Conservation (phyloP, 2,888 invertebrate genomes). For the Lasius fuliginosus region DNA sequence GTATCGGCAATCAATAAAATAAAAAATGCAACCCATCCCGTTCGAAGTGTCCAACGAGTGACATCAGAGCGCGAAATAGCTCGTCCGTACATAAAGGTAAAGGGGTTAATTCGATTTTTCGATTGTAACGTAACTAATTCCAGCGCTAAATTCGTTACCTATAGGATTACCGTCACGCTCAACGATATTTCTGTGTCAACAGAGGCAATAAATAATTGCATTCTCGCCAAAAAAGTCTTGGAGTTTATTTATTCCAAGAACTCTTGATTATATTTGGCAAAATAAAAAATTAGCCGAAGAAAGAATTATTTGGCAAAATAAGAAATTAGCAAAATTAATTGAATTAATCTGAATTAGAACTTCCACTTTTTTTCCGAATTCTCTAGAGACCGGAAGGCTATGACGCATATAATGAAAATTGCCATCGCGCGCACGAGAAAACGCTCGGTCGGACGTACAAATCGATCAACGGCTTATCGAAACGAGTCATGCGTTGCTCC, state of each 20-base stretch:
- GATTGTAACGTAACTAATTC: constrained; percentile 27
- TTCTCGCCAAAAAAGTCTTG: not conserved
- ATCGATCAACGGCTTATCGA: constrained; percentile 47
- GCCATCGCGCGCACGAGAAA: not conserved
- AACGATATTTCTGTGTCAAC: not conserved
- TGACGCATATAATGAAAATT: constrained; percentile 25
- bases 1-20: not conserved
- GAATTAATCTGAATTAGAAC: not conserved
- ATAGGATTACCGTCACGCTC: not conserved
- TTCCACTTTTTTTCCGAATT: not conserved
- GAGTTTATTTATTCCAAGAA: not conserved
- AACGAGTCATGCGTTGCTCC: not conserved
- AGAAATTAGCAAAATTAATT: not conserved
- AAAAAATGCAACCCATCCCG: not conserved
- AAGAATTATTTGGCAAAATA: not conserved
- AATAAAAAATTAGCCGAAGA: not conserved
- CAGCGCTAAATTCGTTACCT: constrained; percentile 14
- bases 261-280: not conserved
- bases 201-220: not conserved
- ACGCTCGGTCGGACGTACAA: constrained; percentile 9
- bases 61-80: constrained; percentile 24
- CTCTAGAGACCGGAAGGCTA: not conserved
- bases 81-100: not conserved
- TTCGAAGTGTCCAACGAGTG: not conserved
- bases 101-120: constrained; percentile 28